Conservation (phyloP, 2,888 invertebrate species). For the Drosophila nr. perissopoda region DNA sequence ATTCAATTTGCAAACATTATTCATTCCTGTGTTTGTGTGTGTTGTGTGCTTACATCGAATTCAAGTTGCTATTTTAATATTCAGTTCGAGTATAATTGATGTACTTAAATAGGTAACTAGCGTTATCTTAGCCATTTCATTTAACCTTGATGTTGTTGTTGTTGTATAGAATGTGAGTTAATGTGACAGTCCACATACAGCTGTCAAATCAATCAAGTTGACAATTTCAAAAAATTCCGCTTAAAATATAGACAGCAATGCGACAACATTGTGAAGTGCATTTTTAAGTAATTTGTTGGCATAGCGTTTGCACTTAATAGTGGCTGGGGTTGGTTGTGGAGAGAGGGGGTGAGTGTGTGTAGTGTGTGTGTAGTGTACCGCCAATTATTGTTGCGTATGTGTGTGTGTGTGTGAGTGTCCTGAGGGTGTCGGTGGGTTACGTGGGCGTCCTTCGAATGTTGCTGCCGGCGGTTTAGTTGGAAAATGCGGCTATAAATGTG, state of each 20-base stretch:
- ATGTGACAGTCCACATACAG: background rate
- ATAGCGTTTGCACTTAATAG: constrained; percentile 7
- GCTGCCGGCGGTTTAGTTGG: constrained; percentile 44
- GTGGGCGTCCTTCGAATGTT: constrained; percentile 33
- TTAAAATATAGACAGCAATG: constrained; percentile 38
- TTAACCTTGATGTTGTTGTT: background rate
- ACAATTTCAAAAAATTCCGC: constrained; percentile 16
- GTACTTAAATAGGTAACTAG: background rate
- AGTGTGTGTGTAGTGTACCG: background rate
- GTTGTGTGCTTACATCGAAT: background rate
- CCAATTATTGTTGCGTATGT: constrained; percentile 30
- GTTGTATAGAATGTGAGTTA: background rate
- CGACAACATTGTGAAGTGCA: constrained; percentile 39
- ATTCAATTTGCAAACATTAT: background rate
- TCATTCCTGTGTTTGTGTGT: background rate
- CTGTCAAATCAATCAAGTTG: constrained; percentile 22
- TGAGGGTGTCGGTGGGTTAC: constrained; percentile 1
- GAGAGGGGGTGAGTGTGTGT: too few species aligned
- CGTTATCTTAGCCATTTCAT: background rate
- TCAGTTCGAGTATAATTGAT: background rate
- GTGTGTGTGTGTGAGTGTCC: background rate
- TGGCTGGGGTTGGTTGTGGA: background rate
- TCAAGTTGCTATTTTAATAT: background rate
- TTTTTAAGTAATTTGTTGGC: constrained; percentile 47
- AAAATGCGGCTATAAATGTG: constrained; percentile 72